Evolutionary conservation across 2,888 invertebrate genomes (phyloP).

Genomic region (Prosopocoilus inquinatus): DNA sequence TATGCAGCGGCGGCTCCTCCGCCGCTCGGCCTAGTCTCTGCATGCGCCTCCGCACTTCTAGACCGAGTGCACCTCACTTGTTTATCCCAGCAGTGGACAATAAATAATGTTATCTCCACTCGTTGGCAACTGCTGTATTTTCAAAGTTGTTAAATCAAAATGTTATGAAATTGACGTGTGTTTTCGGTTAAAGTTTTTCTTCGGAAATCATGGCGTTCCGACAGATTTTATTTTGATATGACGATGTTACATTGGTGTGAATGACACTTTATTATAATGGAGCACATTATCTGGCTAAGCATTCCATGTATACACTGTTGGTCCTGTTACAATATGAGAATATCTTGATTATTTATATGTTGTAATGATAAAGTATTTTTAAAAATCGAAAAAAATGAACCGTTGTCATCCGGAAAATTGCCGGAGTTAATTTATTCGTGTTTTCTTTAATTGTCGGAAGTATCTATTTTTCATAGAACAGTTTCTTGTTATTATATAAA

Average conservation of each 20-base stretch:
- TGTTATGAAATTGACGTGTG: slow-evolving; percentile 40
- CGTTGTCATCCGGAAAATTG: slow-evolving; percentile 24
- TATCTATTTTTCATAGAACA: slow-evolving; percentile 56
- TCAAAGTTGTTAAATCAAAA: slow-evolving; percentile 52
- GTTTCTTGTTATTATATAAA: slow-evolving; percentile 61
- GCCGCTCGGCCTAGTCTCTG: slow-evolving; percentile 28
- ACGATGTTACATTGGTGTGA: slow-evolving; percentile 36
- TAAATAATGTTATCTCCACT: slow-evolving; percentile 43
- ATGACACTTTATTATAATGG: slow-evolving; percentile 48
- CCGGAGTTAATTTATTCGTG: slow-evolving; percentile 46
- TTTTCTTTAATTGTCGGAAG: slow-evolving; percentile 53
- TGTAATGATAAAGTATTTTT: slow-evolving; percentile 52
- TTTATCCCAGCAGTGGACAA: slow-evolving; percentile 49
- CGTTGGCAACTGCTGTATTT: slow-evolving; percentile 49
- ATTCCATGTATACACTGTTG: slow-evolving; percentile 54
- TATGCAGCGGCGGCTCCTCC: slow-evolving; percentile 18
- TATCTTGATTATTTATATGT: slow-evolving; percentile 53
- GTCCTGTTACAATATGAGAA: slow-evolving; percentile 51
- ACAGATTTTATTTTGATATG: slow-evolving; percentile 49
- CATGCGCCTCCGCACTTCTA: slow-evolving; percentile 32
- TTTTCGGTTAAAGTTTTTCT: slow-evolving; percentile 43
- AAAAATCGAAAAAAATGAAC: slow-evolving; percentile 46
- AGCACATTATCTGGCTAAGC: slow-evolving; percentile 54
- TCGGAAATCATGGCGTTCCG: slow-evolving; percentile 42
- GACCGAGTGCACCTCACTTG: slow-evolving; percentile 43